Evolutionary conservation across 2,888 invertebrate species (phyloP).

Genomic region (Callinectes sapidus): DNA sequence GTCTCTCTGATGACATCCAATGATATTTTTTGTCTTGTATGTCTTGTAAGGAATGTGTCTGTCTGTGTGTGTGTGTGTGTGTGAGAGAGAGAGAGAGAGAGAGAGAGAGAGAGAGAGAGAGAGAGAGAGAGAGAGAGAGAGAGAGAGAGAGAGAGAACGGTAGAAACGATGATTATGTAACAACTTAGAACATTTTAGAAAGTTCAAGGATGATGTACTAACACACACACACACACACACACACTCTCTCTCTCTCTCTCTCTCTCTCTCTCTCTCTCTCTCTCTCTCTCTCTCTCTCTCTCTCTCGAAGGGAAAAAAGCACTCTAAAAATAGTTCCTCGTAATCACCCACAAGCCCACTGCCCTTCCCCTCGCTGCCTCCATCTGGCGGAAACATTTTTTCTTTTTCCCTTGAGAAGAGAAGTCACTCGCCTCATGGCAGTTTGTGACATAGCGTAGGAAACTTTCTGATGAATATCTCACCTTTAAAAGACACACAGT

Average conservation of each 20-base stretch:
- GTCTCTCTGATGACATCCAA: not conserved
- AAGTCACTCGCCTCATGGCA: not conserved
- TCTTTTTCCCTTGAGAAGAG: too few species aligned
- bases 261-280: slow-evolving; percentile 25
- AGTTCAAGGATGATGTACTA: not conserved
- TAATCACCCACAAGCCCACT: slow-evolving; percentile 2
- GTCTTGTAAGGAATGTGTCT: slow-evolving; percentile 1
- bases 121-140: slow-evolving; percentile 25
- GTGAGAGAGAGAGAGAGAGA: too few species aligned
- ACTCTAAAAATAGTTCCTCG: not conserved
- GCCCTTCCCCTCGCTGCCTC: not conserved
- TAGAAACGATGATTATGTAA: not conserved
- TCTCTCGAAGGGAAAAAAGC: not conserved
- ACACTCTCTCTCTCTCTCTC: slow-evolving; percentile 18
- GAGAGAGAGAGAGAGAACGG: not conserved
- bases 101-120: not conserved
- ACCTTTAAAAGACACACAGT: not conserved
- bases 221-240: too few species aligned
- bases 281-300: slow-evolving; percentile 24
- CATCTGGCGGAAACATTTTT: not conserved
- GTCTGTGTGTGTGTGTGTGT: too few species aligned
- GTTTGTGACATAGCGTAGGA: not conserved
- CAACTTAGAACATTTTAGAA: not conserved
- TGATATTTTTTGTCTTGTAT: not conserved
- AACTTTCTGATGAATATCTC: not conserved